Base-by-base conservation (phyloP, 2,113 vertebrate genomes). In the Syngnathus typhle region DNA sequence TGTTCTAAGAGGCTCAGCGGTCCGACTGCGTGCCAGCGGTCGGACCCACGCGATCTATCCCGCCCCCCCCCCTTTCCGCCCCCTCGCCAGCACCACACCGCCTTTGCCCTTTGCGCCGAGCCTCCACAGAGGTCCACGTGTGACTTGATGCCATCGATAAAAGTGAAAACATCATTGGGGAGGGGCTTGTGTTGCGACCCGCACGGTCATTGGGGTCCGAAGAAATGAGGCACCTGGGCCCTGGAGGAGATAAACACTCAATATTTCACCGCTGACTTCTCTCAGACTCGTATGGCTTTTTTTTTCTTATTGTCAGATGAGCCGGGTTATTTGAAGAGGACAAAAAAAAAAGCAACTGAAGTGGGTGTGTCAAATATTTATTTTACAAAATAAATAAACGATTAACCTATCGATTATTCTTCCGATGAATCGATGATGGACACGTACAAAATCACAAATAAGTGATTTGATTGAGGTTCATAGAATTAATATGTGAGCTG, bases 141-240 rank as follows among this genome's bases (percentile, higher is more conserved):
- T 90, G 83, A 84, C 82, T 80, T 91, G 92, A 92, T 91, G 87
- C 68, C 81, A 88, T 91, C 92, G 87, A 93, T 93, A 88, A 91
- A 88, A 58, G 6, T 18, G 16, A 62, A 44, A 90, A 66, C 80
- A 82, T 87, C 89, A 81, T 71, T 75, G 54, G 62, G 85, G 64
- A 39, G 78, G 74, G 73, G 76, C n/a, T 65, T 81, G 83, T 82
- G 84, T 82, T 82, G 60, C 11, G 51, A 67, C 81, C 75, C 58
- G 7, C 1, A 1, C 64, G 56, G 77, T 56, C 63, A 77, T 81
- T 71, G 61, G 49, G 51, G 71, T 72, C 69, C 68, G 64, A 60
- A 62, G 74, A 59, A 7, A 77, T 73, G 75, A 83, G 78, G 77
- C 87, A 76, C 74, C 85, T 77, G 77, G 60, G 44, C 85, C 78